phyloP scores from a whole-genome alignment of 2,113 vertebrate genomes.

The Pterocles gutturalis region DNA sequence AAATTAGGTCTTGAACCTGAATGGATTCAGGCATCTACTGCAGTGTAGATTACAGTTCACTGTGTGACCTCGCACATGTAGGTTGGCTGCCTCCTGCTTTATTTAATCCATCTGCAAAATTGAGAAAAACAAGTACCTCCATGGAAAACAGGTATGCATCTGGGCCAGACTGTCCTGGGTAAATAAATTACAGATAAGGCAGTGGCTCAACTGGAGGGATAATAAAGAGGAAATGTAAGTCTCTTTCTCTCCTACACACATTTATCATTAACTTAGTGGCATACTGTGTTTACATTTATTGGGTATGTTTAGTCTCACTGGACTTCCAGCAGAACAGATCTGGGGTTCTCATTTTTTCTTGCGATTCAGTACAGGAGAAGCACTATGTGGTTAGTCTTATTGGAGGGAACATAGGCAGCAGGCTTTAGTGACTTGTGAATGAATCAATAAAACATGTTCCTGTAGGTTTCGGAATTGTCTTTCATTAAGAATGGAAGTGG shows the following conservation, averaged over 20 bases:
- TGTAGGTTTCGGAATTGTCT: constrained; percentile 37
- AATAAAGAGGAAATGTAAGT: constrained; percentile 37
- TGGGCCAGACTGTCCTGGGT: not conserved
- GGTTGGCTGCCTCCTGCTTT: not conserved
- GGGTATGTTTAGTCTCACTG: not conserved
- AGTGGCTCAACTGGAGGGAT: not conserved
- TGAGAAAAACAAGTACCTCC: not conserved
- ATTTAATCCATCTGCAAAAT: constrained; percentile 28
- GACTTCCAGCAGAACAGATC: constrained; percentile 45
- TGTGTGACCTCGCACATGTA: constrained; percentile 23
- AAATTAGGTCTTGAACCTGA: constrained; percentile 42
- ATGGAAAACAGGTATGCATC: not conserved
- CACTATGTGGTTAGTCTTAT: not conserved
- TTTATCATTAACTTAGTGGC: constrained; percentile 22
- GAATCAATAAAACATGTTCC: constrained; percentile 64
- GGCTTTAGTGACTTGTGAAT: constrained; percentile 27
- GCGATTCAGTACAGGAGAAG: not conserved
- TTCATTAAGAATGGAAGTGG: constrained; percentile 48
- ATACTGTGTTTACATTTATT: constrained; percentile 22
- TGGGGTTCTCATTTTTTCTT: not conserved
- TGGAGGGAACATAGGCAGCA: not conserved
- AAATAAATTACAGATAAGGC: constrained; percentile 18
- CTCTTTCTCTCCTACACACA: constrained; percentile 6
- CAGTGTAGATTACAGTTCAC: constrained; percentile 28
- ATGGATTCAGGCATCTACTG: not conserved